Percentiles rank a stretch among this genome's conserved stretches.
These are phyloP conservation scores for Octodonta nipae DNA, from an alignment of 2,888 invertebrate species.

Conservation along the genomic window DNA sequence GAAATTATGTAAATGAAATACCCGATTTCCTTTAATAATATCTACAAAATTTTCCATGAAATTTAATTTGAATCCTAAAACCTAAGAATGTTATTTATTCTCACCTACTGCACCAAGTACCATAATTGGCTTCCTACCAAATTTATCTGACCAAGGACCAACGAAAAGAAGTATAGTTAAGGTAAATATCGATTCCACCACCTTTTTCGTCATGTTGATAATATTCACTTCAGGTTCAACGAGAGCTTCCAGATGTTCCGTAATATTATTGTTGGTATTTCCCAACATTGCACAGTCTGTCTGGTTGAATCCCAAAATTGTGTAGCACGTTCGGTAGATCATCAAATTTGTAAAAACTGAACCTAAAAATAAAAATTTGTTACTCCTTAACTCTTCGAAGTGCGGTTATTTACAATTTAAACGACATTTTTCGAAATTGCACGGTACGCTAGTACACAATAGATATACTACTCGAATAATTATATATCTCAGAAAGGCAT, in stretches of 20 bases:
- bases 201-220: slow-evolving; percentile 46
- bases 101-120: slow-evolving; percentile 40
- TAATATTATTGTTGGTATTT: slow-evolving; percentile 41
- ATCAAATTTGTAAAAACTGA: slow-evolving; percentile 52
- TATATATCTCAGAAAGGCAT: no score
- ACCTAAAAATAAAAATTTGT: slow-evolving; percentile 31
- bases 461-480: no score
- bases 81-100: no score
- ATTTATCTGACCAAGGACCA: slow-evolving; percentile 71
- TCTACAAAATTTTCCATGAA: no score
- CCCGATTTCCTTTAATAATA: no score
- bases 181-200: slow-evolving; percentile 53
- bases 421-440: no score
- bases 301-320: slow-evolving; percentile 42
- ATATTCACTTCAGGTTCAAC: slow-evolving; percentile 56
- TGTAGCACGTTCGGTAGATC: slow-evolving; percentile 54
- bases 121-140: slow-evolving; percentile 61
- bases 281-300: slow-evolving; percentile 48
- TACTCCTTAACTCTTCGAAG: no score
- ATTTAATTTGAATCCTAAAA: no score
- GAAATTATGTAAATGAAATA: no score
- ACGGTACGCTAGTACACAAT: no score
- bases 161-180: slow-evolving; percentile 56
- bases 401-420: no score
- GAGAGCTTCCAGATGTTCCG: slow-evolving; percentile 36